Evolutionary conservation across 2,888 invertebrate genomes (phyloP).

Genomic region (Yponomeuta malinellus): DNA sequence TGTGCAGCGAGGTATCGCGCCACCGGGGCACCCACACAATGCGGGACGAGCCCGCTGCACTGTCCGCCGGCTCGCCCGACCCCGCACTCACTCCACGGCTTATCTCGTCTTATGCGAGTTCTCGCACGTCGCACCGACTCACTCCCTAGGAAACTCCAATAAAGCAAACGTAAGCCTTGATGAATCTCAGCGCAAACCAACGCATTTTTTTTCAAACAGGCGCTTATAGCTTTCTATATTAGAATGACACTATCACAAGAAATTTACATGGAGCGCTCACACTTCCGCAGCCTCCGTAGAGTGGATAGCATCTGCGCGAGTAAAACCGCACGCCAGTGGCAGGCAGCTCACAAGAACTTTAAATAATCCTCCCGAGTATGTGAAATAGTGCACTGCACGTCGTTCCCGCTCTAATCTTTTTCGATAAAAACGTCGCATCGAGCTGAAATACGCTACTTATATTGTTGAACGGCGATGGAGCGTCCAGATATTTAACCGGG

Average conservation of each 20-base stretch:
- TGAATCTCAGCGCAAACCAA: neutral
- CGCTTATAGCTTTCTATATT: neutral
- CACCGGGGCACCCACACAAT: slow-evolving; percentile 43
- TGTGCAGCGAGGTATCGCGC: slow-evolving; percentile 53
- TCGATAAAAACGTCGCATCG: slow-evolving; percentile 47
- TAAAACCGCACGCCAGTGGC: slow-evolving; percentile 32
- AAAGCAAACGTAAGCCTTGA: neutral
- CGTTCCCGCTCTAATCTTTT: slow-evolving; percentile 45
- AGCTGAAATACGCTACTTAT: slow-evolving; percentile 36
- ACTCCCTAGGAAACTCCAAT: neutral
- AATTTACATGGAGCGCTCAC: slow-evolving; percentile 19
- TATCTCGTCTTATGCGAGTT: slow-evolving; percentile 26
- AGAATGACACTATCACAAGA: neutral
- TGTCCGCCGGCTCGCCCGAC: slow-evolving; percentile 18
- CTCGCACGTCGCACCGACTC: slow-evolving; percentile 13
- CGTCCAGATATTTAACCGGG: slow-evolving; percentile 52
- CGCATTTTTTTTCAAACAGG: neutral
- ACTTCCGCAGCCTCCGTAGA: slow-evolving; percentile 8
- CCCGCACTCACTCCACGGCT: slow-evolving; percentile 23
- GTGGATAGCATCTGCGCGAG: slow-evolving; percentile 30
- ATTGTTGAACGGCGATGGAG: slow-evolving; percentile 52
- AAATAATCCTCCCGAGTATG: slow-evolving; percentile 50
- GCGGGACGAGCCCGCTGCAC: slow-evolving; percentile 25
- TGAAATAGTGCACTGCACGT: slow-evolving; percentile 45
- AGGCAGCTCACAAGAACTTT: slow-evolving; percentile 40